Percentiles rank a stretch among this genome's conserved stretches.
Conservation (phyloP, 2,797 vertebrate genomes). For the Graptemys geographica region DNA sequence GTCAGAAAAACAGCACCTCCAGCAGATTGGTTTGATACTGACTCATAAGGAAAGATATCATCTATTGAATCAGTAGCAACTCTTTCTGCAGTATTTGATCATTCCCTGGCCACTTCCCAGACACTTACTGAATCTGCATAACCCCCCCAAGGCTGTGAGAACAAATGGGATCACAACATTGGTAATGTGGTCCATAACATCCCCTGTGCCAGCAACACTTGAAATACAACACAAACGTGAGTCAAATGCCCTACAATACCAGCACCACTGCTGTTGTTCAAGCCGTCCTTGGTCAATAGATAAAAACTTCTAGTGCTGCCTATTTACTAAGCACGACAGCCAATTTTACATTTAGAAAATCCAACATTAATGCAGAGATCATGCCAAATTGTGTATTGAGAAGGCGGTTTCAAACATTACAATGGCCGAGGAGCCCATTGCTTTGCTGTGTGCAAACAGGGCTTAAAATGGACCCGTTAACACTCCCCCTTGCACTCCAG, state of each 20-base stretch:
- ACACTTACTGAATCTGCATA: conserved; percentile 59
- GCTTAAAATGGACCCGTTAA: conserved; percentile 64
- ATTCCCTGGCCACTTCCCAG: conserved; percentile 63
- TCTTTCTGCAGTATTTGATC: conserved; percentile 26
- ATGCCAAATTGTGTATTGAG: neutral
- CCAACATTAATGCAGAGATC: neutral
- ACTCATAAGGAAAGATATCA: neutral
- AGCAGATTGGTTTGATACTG: neutral
- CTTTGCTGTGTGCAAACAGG: conserved; percentile 43
- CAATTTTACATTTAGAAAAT: neutral
- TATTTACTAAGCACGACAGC: neutral
- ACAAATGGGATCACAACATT: conserved; percentile 55
- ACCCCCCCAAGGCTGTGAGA: conserved; percentile 26
- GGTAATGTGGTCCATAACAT: conserved; percentile 37
- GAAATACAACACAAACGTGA: conserved; percentile 19
- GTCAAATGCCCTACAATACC: conserved; percentile 48
- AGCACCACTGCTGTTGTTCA: neutral
- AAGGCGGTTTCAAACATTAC: neutral
- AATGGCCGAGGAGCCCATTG: fast-evolving
- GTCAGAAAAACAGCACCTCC: neutral
- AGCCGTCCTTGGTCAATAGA: neutral
- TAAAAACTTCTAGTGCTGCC: neutral
- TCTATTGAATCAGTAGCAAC: conserved; percentile 20
- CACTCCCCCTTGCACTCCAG: conserved; percentile 39
- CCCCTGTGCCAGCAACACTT: conserved; percentile 35